Base-by-base conservation (phyloP, 2,113 vertebrate genomes). In the Bos taurus region DNA sequence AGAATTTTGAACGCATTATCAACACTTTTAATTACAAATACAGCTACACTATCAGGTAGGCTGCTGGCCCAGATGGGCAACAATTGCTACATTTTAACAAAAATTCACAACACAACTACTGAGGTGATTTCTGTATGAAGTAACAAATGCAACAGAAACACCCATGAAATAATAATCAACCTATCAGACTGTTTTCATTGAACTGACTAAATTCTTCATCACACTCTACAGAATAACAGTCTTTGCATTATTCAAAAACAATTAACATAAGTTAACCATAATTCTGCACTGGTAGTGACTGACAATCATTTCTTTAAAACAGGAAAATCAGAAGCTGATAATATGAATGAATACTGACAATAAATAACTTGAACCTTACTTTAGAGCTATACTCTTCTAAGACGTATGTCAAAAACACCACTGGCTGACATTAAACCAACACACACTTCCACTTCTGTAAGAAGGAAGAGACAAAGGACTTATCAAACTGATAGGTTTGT, bases 11-110 rank as follows among this genome's bases (percentile, higher is more conserved):
- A 90, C 11, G 80, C 26, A 94, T 81, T 87, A 92, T 82, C 8
- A 64, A 77, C 25, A 90, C 4, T 77, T 95, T 95, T 92, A 60
- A 78, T 92, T 92, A 52, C 33, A 95, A 94, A 92, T 30, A 87
- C 6, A 92, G 60, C 28, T 94, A 96, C 78, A 10, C n/a, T n/a
- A 80, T 67, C 77, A 90, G 90, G 78, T 74, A 85, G 11, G 23
- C 30, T 77, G 50, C 6, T 90, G n/a, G 71, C 10, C 43, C 43
- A 71, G 81, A 5, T 13, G 36, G 21, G 30, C n/a, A 93, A 96
- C 57, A 91, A 85, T 16, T 15, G 43, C 56, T 91, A 93, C 30
- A 88, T 71, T 85, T 97, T 48, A 81, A 82, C 56, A 77, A 97
- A 95, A 95, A 80, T 78, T 88, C 25, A 95, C 40, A 95, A 91